Evolutionary conservation across 2,888 invertebrate species (phyloP).

Genomic region (Ceriagrion tenellum): DNA sequence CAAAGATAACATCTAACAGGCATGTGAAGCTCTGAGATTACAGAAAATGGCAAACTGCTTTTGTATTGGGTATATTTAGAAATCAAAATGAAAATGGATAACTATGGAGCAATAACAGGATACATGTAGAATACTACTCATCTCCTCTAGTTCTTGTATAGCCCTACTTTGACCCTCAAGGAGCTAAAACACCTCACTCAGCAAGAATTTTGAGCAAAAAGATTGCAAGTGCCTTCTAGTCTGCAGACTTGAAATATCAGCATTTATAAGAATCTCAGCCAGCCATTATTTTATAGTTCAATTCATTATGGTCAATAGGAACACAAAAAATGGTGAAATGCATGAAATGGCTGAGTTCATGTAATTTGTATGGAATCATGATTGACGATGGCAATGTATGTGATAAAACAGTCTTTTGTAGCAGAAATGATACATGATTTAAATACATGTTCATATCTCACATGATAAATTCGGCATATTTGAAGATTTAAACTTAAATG

Average conservation of each 20-base stretch:
- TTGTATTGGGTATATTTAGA: background rate
- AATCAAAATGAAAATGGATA: too few relatives aligned
- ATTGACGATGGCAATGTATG: background rate
- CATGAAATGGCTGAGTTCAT: background rate
- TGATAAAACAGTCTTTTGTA: background rate
- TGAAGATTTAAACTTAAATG: background rate
- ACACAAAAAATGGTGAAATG: background rate
- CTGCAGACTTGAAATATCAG: background rate
- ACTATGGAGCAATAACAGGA: too few relatives aligned
- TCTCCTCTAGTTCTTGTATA: background rate
- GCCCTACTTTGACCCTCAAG: background rate
- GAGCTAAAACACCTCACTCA: background rate
- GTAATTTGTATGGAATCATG: background rate
- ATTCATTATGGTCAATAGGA: background rate
- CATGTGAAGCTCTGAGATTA: background rate
- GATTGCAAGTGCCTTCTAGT: background rate
- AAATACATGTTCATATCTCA: background rate
- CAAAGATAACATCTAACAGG: background rate
- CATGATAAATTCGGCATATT: background rate
- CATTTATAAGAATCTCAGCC: background rate
- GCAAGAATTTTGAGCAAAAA: slow-evolving; percentile 1
- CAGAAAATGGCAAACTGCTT: background rate
- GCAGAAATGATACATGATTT: background rate
- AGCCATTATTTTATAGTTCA: background rate
- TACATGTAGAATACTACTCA: background rate